These are phyloP conservation scores for Okapia johnstoni DNA, from an alignment of 2,113 vertebrate genomes.

Conservation along the genomic window DNA sequence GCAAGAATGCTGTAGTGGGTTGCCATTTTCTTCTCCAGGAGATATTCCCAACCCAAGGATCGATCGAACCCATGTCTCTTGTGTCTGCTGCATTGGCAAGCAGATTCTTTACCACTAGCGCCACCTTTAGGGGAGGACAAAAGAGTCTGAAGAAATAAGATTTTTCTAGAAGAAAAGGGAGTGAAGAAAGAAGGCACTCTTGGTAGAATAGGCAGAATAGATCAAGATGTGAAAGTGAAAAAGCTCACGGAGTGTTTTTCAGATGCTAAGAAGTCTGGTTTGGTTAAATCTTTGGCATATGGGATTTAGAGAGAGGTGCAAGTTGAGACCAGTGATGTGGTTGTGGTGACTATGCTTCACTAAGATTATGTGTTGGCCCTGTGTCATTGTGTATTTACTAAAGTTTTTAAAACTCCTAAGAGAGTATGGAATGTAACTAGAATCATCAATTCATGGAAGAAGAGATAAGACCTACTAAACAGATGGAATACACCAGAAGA, in stretches of 20 bases:
- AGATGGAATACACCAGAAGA: not conserved
- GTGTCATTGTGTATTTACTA: not conserved
- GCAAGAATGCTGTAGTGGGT: not conserved
- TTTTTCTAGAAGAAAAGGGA: not conserved
- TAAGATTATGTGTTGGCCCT: not conserved
- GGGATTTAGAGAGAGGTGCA: not conserved
- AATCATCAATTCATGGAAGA: not conserved
- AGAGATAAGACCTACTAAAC: not conserved
- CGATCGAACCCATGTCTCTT: not conserved
- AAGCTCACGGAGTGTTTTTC: not conserved
- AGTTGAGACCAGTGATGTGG: accelerated
- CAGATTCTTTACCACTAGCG: not conserved
- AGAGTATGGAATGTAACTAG: not conserved
- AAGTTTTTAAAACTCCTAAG: not conserved
- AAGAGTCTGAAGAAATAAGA: not conserved
- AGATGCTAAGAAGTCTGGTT: not conserved
- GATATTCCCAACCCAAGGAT: not conserved
- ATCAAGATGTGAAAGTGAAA: not conserved
- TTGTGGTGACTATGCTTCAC: not conserved
- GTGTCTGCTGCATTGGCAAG: accelerated
- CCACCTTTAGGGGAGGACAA: not conserved
- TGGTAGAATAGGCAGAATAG: not conserved
- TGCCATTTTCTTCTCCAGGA: not conserved
- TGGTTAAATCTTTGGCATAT: not conserved
- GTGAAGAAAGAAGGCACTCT: not conserved